Evolutionary conservation across 2,888 invertebrate genomes (phyloP), one percentile per base, ranked within the genome.

Genomic region (Mactromeris polynyma): DNA sequence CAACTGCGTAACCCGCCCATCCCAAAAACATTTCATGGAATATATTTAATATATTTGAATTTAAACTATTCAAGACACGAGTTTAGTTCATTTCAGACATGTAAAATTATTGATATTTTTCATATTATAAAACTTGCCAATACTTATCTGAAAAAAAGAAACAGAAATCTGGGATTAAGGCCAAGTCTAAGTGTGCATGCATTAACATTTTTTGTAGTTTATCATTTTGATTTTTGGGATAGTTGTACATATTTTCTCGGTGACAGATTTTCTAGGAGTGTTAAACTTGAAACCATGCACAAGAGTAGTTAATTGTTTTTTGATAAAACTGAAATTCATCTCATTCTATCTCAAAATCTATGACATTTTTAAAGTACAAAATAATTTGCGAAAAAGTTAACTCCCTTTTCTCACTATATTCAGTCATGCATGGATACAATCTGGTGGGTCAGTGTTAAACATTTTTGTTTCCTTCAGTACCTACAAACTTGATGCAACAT

Each of bases 141-240:
- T 73, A 19, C 14, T 33, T 33, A 73, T 73, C 31, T 36, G 36
- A 36, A 11, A n/a, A n/a, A 17, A 73, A 33, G n/a, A 11, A 80
- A 19, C 31, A 80, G 31, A 46, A 80, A 54, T 58, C 31, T 81
- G 81, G 81, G 81, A 81, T 58, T 81, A 51, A 33, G 51, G 54
- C 81, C 81, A 81, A 81, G 42, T 46, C 33, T 81, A 46, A 81
- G 81, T 81, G 81, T 81, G 54, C 33, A 51, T 31, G n/a, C 81
- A 81, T 81, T 36, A 81, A 81, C 46, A 31, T 81, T 51, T 33
- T 31, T 26, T 80, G n/a, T 7, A 26, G 58, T 64, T 64, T 64
- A 64, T 64, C 58, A 26, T 64, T 26, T 64, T 64, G n/a, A 64
- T 26, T 64, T 19, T 11, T n/a, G 11, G 58, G 58, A 64, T 64